Evolutionary conservation across 92 coral and sea anemone genomes (phyloP).

Genomic region (Paramuricea clavata): DNA sequence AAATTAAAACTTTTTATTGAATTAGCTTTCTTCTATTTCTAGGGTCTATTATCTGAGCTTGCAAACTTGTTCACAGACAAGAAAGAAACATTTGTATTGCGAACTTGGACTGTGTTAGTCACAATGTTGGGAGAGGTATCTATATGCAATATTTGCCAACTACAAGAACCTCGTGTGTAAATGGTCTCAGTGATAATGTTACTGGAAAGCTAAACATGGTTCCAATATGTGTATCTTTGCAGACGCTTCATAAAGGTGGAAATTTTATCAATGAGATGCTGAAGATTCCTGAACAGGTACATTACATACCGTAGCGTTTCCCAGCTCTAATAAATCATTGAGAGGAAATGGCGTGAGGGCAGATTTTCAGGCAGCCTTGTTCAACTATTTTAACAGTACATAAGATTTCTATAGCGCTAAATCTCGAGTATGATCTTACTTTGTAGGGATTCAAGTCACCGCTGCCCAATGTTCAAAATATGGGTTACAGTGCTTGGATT

Average conservation of each 20-base stretch:
- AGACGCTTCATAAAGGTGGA: slow-evolving; percentile 90
- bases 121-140: slow-evolving; percentile 92
- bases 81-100: slow-evolving; percentile 87
- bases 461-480: slow-evolving; percentile 78
- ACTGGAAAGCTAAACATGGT: not conserved
- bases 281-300: slow-evolving; percentile 97
- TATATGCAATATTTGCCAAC: not conserved
- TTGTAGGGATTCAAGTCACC: slow-evolving; percentile 85
- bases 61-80: slow-evolving; percentile 76
- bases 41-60: slow-evolving; percentile 81
- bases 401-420: no score
- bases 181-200: no score
- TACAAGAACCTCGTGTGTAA: no score
- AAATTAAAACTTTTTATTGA: no score
- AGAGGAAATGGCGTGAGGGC: no score
- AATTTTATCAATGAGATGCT: slow-evolving; percentile 84
- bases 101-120: slow-evolving; percentile 86
- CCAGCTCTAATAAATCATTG: no score
- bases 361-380: no score
- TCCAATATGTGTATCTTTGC: not conserved
- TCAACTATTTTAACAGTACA: no score
- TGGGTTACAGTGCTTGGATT: slow-evolving; percentile 90
- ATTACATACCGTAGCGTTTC: no score
- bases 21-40: not conserved
- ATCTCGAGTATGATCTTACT: not conserved